These are phyloP conservation scores for Magallana nippona DNA, from an alignment of 2,888 invertebrate genomes.

Conservation along the genomic window DNA sequence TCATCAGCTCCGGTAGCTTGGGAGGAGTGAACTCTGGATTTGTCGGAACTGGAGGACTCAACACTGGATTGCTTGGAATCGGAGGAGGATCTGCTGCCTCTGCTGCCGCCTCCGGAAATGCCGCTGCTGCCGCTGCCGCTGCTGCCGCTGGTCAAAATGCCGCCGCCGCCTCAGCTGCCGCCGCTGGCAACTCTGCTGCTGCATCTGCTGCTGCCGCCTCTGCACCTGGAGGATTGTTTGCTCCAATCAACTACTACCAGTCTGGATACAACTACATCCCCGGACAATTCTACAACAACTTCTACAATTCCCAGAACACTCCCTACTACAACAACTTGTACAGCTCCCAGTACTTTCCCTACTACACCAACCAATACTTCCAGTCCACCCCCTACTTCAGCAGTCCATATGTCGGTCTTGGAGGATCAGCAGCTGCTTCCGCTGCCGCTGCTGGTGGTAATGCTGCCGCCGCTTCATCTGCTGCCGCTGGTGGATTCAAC, in stretches of 20 bases:
- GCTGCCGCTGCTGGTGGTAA: background rate
- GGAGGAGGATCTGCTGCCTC: background rate
- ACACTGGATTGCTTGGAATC: background rate
- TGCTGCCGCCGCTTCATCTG: background rate
- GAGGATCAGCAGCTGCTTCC: slow-evolving; percentile 1
- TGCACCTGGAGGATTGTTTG: background rate
- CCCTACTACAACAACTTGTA: background rate
- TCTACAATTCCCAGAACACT: background rate
- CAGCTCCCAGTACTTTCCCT: background rate
- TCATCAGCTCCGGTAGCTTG: background rate
- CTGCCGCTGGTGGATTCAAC: background rate
- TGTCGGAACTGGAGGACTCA: slow-evolving; percentile 7
- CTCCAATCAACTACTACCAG: slow-evolving; percentile 1
- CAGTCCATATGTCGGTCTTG: background rate
- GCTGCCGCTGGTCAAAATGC: slow-evolving; percentile 1
- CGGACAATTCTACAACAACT: background rate
- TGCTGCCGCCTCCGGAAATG: slow-evolving; percentile 2
- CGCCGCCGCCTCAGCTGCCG: background rate
- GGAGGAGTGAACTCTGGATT: background rate
- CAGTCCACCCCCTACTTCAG: background rate
- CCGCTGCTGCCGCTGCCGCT: background rate
- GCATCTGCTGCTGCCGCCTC: background rate
- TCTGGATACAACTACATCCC: background rate
- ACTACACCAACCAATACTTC: background rate
- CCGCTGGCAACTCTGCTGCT: background rate